Conservation (phyloP, 2,113 vertebrate species). For the Brachyistius frenatus region DNA sequence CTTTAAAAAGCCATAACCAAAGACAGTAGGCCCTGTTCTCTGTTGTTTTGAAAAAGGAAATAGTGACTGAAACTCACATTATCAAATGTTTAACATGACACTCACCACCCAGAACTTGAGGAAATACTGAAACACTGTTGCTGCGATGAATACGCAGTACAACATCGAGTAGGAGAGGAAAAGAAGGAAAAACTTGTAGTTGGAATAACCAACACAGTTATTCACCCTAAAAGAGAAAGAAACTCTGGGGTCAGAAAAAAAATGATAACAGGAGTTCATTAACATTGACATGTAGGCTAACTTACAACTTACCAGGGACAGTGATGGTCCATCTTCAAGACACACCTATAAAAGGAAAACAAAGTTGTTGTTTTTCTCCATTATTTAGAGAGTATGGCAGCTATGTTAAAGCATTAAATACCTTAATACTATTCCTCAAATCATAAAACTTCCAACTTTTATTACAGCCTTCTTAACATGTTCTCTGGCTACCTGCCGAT, state of each 20-base stretch:
- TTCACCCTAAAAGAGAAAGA: conserved; percentile 91
- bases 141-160: conserved; percentile 94
- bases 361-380: not conserved
- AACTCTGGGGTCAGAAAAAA: conserved; percentile 1
- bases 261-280: not conserved
- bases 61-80: not conserved
- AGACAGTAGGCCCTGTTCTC: not conserved
- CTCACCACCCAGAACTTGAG: conserved; percentile 98
- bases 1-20: not conserved
- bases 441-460: not conserved
- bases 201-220: conserved; percentile 98
- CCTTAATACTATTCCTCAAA: not conserved
- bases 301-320: conserved; percentile 92
- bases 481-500: not conserved
- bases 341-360: conserved; percentile 85
- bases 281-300: not conserved
- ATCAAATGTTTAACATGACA: conserved; percentile 47
- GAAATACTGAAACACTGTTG: conserved; percentile 97
- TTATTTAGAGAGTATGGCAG: not conserved
- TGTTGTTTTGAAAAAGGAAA: not conserved
- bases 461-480: not conserved
- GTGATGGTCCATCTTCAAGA: conserved; percentile 99
- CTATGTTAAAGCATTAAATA: not conserved
- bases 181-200: conserved; percentile 99
- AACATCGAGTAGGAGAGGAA: conserved; percentile 96